phyloP scores from a whole-genome alignment of 2,797 vertebrate species.

The Coracias cyanogaster region DNA sequence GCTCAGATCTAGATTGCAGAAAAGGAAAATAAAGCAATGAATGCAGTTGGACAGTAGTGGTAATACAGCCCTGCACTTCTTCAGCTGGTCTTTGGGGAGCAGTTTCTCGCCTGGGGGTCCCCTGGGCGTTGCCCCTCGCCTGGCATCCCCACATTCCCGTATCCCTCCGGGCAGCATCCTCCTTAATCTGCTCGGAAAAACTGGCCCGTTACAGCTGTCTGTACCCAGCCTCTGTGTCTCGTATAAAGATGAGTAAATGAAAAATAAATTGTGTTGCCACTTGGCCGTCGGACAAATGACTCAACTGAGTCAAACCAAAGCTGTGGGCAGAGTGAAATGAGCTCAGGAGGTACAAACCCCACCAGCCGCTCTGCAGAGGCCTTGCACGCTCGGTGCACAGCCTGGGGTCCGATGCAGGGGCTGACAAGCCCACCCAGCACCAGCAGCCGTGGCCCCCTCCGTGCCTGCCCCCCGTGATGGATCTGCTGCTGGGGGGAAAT shows the following conservation, averaged over 20 bases:
- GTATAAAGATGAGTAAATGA: accelerated
- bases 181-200: accelerated
- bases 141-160: accelerated
- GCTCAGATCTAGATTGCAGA: accelerated
- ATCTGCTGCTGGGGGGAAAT: not conserved
- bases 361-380: not conserved
- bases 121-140: accelerated
- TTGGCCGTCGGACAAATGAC: not conserved
- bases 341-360: not conserved
- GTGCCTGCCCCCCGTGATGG: not conserved
- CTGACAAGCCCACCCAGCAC: not conserved
- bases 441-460: accelerated
- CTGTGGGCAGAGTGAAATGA: not conserved
- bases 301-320: not conserved
- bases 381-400: not conserved
- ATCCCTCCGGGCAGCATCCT: not conserved
- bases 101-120: accelerated
- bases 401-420: accelerated
- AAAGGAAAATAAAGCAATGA: not conserved
- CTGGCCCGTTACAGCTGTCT: not conserved
- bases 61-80: accelerated
- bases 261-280: not conserved
- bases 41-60: too few species aligned
- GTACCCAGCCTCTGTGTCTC: not conserved
- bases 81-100: not conserved